A percentile compares a stretch with the other conserved stretches of the same genome.
phyloP scores from a whole-genome alignment of 2,113 vertebrate species.

The Porphyrio hochstetteri region DNA sequence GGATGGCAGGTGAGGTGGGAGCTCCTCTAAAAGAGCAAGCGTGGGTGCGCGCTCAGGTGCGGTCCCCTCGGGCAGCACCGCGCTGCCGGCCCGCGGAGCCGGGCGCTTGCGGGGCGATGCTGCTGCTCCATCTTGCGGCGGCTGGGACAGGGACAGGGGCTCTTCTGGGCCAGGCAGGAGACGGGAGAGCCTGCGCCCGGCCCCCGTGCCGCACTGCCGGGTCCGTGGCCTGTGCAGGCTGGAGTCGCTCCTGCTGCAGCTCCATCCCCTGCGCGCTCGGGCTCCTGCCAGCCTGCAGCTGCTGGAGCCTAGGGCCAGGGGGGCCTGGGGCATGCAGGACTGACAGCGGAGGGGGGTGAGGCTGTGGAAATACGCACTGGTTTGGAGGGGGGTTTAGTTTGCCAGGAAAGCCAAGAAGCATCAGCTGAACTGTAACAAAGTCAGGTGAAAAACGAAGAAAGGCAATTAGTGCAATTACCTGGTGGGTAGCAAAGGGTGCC shows the following conservation, averaged over 20 bases:
- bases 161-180: too few relatives aligned
- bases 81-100: background rate
- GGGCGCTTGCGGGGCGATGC: background rate
- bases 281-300: background rate
- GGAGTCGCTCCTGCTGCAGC: background rate
- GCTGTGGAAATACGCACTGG: background rate
- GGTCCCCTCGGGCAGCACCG: too few relatives aligned
- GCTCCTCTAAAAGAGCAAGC: accelerated
- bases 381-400: background rate
- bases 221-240: background rate
- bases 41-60: accelerated
- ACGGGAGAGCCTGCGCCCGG: background rate
- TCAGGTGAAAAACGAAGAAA: background rate
- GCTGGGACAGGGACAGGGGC: background rate
- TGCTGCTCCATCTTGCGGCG: slow-evolving; percentile 8
- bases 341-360: background rate
- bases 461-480: background rate
- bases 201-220: background rate
- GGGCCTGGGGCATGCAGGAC: accelerated
- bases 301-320: background rate
- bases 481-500: accelerated
- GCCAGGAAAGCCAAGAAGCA: background rate
- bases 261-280: background rate
- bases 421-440: background rate
- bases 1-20: background rate